Base-by-base conservation (phyloP, 2,113 vertebrate species). In the Falcunculus frontatus region DNA sequence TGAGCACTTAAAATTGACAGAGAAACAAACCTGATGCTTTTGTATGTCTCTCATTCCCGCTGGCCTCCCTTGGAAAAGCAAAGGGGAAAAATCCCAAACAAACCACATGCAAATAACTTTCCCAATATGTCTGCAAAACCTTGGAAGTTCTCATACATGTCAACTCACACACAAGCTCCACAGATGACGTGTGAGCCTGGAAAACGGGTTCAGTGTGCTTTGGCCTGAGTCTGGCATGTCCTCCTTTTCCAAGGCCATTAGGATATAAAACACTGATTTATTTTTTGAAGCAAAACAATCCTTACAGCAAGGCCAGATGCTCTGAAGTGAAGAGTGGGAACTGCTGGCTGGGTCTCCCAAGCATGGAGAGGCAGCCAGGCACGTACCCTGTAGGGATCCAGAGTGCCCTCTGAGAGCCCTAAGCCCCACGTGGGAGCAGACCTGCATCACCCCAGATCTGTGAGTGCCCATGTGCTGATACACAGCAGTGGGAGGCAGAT, bases 221-320 rank as follows among this genome's bases (percentile, higher is more conserved):
- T 74, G 94, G 76, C 53, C 77, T 1, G 2, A 80, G 74, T 23
- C 83, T 90, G 82, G 64, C 93, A 95, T 6, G 2, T 70, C 79
- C 47, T 88, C 72, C 60, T 85, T 68, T 73, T 50, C 79, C 7
- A 10, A n/a, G 52, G 60, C 33, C 9, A 3, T 39, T 39, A 33
- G 30, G 64, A 89, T 50, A 96, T 77, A 94, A 96, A 92, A 73
- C 62, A 47, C 67, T 62, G 50, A 64, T 32, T 91, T 92, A 81
- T 73, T 93, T 87, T 69, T 84, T 68, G 49, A 81, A 84, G 56
- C 76, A 78, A 92, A 96, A 89, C 80, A 96, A 74, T 41, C 60
- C 89, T 93, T 56, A 69, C 74, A 82, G 57, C 46, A 22, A 80
- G 56, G 62, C 92, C 93, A 87, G 84, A 91, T 68, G 75, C 81